Evolutionary conservation across 2,113 vertebrate genomes (phyloP).

Genomic region (Antechinus flavipes): DNA sequence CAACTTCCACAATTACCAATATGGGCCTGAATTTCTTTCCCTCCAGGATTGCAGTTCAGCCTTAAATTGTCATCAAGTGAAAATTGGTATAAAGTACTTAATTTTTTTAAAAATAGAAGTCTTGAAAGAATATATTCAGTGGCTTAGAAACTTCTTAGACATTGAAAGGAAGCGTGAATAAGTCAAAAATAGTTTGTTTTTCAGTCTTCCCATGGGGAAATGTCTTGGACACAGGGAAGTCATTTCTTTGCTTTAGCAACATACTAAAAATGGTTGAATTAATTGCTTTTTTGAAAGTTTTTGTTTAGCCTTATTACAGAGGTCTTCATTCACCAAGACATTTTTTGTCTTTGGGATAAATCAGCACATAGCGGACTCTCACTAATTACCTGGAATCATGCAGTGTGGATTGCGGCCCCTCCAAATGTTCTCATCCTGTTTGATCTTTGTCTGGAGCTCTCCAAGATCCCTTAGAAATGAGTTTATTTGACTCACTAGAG

Average conservation of each 20-base stretch:
- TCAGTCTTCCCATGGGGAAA: constrained; percentile 57
- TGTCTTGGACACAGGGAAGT: constrained; percentile 42
- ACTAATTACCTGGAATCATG: background rate
- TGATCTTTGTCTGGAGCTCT: background rate
- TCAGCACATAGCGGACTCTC: background rate
- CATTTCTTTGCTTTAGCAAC: constrained; percentile 56
- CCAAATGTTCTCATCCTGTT: background rate
- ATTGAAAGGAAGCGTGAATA: constrained; percentile 54
- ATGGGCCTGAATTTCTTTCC: background rate
- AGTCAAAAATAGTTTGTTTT: constrained; percentile 53
- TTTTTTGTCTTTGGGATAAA: constrained; percentile 58
- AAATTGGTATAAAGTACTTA: constrained; percentile 1
- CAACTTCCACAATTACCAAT: background rate
- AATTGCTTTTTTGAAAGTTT: constrained; percentile 56
- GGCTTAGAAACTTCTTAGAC: constrained; percentile 52
- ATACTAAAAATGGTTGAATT: constrained; percentile 53
- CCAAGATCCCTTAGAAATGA: background rate
- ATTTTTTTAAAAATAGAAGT: constrained; percentile 43
- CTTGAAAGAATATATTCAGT: constrained; percentile 39
- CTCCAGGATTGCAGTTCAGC: background rate
- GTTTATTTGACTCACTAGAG: background rate
- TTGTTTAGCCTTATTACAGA: constrained; percentile 45
- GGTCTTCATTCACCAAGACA: constrained; percentile 51
- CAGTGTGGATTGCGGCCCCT: background rate
- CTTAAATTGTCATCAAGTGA: background rate